Base-by-base conservation (phyloP, 2,797 vertebrate species). In the Cuculus canorus region DNA sequence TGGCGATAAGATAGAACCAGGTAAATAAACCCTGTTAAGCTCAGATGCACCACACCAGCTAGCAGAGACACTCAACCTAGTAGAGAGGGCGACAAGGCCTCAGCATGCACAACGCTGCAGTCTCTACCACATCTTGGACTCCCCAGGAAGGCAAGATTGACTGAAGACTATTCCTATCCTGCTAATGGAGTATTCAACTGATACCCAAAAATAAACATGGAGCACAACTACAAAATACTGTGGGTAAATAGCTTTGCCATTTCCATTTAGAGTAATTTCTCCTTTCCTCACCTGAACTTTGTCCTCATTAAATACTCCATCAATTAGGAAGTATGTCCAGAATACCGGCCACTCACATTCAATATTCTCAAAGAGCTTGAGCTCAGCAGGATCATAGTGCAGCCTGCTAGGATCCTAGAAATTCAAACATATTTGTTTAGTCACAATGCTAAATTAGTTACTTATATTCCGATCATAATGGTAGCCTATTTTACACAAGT, bases 321-420 rank as follows among this genome's bases (percentile, higher is more conserved):
- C 99, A 76, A 99, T 98, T 83, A 99, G 98, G 86, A 99, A 98
- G 75, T 99, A 99, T 0, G 99, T 99, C 99, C 99, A 99, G 97
- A 99, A 99, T 28, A 99, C 98, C 0, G 99, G 99, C 99, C 99
- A 99, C 83, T 99, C 99, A 78, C 99, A 99, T 96, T 99, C 99
- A 41, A 99, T 99, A 88, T 99, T 99, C 97, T 99, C 99, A 98
- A 99, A 99, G 72, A 99, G 98, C 93, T 99, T 99, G 78, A 99
- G 98, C 96, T 99, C 99, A 54, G 99, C 99, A 9, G 99, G 99
- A 95, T 99, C 99, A 65, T 99, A 99, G 97, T 99, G 99, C 77
- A 99, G 97, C 71, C 99, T 98, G 80, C 96, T 98, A 18, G 99
- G 98, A 92, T 99, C 99, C 99, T 99, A 88, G 41, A 92, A 97